These are phyloP conservation scores for Phrynocephalus forsythii DNA, from an alignment of 2,797 vertebrate genomes.

Conservation along the genomic window DNA sequence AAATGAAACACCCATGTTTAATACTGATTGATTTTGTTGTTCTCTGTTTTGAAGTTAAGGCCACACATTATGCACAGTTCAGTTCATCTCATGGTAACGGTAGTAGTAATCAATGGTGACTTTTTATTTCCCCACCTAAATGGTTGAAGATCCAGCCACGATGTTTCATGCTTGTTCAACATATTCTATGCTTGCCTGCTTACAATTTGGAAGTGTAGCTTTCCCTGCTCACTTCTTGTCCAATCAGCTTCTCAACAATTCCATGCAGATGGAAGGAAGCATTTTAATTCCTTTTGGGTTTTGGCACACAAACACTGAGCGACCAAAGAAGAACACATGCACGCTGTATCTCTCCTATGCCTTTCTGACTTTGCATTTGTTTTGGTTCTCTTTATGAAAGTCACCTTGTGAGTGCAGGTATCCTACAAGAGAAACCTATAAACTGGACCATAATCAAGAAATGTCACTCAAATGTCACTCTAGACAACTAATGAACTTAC, in stretches of 20 bases:
- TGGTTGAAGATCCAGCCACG: too few relatives aligned
- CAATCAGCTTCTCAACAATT: background rate
- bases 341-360: background rate
- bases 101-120: background rate
- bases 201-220: too few relatives aligned
- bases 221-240: background rate
- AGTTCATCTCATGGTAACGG: background rate
- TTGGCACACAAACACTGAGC: background rate
- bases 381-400: background rate
- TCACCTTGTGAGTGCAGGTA: background rate
- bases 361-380: background rate
- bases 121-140: too few relatives aligned
- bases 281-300: background rate
- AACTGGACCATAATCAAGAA: background rate
- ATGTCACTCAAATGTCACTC: background rate
- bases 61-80: background rate
- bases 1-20: too few relatives aligned
- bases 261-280: background rate
- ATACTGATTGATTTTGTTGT: background rate
- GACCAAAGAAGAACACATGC: background rate
- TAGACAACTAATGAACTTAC: background rate
- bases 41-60: background rate
- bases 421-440: background rate
- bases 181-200: too few relatives aligned
- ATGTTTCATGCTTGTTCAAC: too few relatives aligned